A percentile compares a stretch with the other conserved stretches of the same genome.
These are phyloP conservation scores for Pantelozetes paolii DNA, from an alignment of 2,888 invertebrate species.

Conservation along the genomic window DNA sequence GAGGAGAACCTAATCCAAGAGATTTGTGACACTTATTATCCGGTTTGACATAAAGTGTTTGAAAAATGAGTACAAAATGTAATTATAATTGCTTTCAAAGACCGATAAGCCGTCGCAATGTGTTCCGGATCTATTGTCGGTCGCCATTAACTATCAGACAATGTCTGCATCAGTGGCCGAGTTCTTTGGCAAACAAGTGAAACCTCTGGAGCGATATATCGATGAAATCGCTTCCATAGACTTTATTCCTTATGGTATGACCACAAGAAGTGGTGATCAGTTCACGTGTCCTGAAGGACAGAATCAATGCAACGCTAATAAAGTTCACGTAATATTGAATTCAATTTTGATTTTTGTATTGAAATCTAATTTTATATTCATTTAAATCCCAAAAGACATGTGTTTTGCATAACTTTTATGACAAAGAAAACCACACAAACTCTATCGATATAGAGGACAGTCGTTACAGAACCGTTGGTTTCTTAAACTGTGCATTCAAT, in stretches of 20 bases:
- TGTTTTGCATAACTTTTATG: constrained; percentile 31
- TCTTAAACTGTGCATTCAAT: constrained; percentile 29
- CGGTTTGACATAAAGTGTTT: neutral
- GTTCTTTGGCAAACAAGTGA: constrained; percentile 26
- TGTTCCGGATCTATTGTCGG: constrained; percentile 10
- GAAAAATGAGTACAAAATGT: neutral
- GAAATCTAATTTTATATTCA: neutral
- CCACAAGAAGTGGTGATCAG: neutral
- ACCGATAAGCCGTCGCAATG: constrained; percentile 34
- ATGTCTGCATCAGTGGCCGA: neutral
- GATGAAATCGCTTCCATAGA: constrained; percentile 31
- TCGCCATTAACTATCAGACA: constrained; percentile 35
- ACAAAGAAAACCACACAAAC: constrained; percentile 9
- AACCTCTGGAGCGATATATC: constrained; percentile 1
- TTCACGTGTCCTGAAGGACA: constrained; percentile 15
- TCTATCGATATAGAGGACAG: neutral
- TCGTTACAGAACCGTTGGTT: constrained; percentile 17
- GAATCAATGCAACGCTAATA: constrained; percentile 35
- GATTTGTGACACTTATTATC: constrained; percentile 38
- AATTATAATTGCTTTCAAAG: neutral
- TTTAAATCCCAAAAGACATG: neutral
- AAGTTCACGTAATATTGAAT: constrained; percentile 40
- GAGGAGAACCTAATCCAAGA: constrained; percentile 30
- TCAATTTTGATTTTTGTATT: too few species aligned
- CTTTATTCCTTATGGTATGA: constrained; percentile 35